Evolutionary conservation across 2,888 invertebrate species (phyloP), one percentile per base, ranked within the genome.

Genomic region (Gnatocerus cornutus): DNA sequence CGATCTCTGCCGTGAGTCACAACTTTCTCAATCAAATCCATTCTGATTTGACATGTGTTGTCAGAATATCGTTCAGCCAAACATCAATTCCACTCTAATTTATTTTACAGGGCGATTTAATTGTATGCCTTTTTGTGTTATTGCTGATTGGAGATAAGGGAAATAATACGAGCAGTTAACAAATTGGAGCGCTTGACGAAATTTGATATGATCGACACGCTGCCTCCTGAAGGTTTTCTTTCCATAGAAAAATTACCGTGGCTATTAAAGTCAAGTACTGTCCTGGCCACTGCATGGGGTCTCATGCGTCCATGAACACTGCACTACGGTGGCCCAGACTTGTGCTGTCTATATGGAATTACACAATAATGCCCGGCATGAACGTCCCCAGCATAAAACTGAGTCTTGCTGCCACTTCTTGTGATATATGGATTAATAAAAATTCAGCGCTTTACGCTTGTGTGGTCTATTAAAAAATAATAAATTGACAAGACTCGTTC

Each of bases 341-440:
- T 56, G 21, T 41, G 39, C 56, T 46, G 37, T 12, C 33, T 37
- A 21, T 33, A 53, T 50, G 65, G 39, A 39, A 56, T 65, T 64
- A 55, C 46, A 64, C 55, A 64, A 64, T 64, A 55, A 39, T 12
- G 52, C 62, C 52, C 52, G 16, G 52, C 39, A 30, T 39, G 52
- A 46, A 29, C 64, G 41, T 65, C 56, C 39, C 48, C 46, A 39
- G 48, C 48, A 56, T 65, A 65, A 65, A 56, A 65, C 29, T 65
- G 39, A 48, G 45, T 21, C 43, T 27, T 37, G 52, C 65, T 56
- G 65, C 65, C 65, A 65, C 33, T 56, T 56, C 43, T 4, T 45
- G 65, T 65, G 65, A 65, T 56, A 65, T 65, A 65, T 65, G 65
- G 56, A 56, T 65, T 65, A 65, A 65, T 65, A 65, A 65, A 41